Evolutionary conservation across 2,113 vertebrate genomes (phyloP).

Genomic region (Tetraodon nigroviridis): DNA sequence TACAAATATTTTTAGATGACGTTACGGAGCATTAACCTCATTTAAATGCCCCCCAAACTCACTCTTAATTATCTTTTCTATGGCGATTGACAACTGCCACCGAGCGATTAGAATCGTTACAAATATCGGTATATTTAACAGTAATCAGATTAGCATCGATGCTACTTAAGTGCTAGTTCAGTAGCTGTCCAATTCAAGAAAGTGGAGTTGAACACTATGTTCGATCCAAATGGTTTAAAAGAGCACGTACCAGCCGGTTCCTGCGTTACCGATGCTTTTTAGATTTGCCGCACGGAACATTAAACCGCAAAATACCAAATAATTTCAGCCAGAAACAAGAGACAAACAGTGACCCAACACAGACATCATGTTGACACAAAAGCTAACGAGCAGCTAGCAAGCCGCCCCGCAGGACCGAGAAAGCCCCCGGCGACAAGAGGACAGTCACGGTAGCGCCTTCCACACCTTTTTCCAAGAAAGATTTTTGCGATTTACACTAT

Average conservation of each 20-base stretch:
- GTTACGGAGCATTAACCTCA: not conserved
- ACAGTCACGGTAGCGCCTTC: not conserved
- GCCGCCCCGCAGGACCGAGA: conserved; percentile 35
- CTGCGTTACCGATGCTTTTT: conserved; percentile 77
- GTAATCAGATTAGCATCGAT: conserved; percentile 10
- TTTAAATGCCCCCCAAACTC: not conserved
- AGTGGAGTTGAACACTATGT: conserved; percentile 46
- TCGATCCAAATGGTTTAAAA: conserved; percentile 40
- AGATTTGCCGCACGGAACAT: conserved; percentile 77
- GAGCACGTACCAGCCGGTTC: conserved; percentile 76
- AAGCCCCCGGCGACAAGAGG: conserved; percentile 20
- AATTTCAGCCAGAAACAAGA: conserved; percentile 67
- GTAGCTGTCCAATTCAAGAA: conserved; percentile 40
- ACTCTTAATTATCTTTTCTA: not conserved
- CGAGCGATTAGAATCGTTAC: not conserved
- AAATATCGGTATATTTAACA: not conserved
- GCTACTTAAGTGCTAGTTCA: conserved; percentile 33
- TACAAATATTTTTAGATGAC: not conserved
- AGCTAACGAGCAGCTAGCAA: conserved; percentile 37
- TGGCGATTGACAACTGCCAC: not conserved
- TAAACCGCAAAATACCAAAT: conserved; percentile 66
- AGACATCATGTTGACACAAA: conserved; percentile 70
- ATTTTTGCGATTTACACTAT: not conserved
- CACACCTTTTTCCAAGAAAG: not conserved
- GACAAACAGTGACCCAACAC: conserved; percentile 39